Evolutionary conservation across 2,888 invertebrate genomes (phyloP), one percentile per base, ranked within the genome.

Genomic region (Pyrgus malvae): DNA sequence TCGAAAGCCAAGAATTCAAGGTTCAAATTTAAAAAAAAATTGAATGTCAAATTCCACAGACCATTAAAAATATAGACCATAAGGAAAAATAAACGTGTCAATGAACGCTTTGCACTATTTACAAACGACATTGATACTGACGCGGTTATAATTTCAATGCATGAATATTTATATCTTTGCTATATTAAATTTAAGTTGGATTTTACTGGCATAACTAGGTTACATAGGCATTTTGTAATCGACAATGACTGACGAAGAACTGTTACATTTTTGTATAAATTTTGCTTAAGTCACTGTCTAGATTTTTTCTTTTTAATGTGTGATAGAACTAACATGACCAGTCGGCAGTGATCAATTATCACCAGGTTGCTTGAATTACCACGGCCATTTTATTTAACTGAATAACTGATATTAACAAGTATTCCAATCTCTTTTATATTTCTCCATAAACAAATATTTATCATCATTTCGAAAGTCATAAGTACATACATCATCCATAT

Each of bases 111-210:
- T 41, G 50, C 33, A 42, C 50, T 35, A 51, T 42, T 42, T 23
- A 35, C 42, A 12, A n/a, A 23, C 41, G 33, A 42, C 33, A 50
- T 50, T 31, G 33, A 42, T 42, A 51, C 42, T 2, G 19, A 8
- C 35, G 9, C 42, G 35, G 35, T 42, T 50, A 12, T 23, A 41
- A 49, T 49, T 40, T 31, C 33, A 23, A 16, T 33, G 31, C 4
- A 41, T 50, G 16, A 31, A 45, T 45, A 45, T 21, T 45, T 45
- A 31, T 45, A 45, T 31, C 19, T 11, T 45, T 45, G 41, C n/a
- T 41, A 45, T 31, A 45, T 45, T 31, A 45, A 45, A 45, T 31
- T 45, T 5, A 38, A 38, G 7, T 38, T 37, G 37, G n/a, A n/a
- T n/a, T n/a, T 37, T 16, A 35, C 8, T 9, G 35, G 6, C 11